A percentile compares a stretch with the other conserved stretches of the same genome.
Conservation (phyloP, 2,113 vertebrate genomes). For the Ictalurus furcatus region DNA sequence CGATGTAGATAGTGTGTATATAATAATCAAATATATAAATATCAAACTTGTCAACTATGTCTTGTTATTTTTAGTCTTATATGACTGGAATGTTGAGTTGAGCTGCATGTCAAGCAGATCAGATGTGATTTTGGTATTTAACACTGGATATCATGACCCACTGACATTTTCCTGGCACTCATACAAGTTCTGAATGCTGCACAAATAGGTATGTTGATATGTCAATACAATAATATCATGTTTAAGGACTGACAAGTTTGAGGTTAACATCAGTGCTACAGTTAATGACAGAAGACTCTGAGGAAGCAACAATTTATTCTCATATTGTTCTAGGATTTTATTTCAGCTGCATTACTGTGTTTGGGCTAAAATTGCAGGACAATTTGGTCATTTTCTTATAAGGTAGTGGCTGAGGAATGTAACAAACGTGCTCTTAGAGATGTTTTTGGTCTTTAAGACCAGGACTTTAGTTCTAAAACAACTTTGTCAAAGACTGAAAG, state of each 20-base stretch:
- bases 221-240: not conserved
- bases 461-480: not conserved
- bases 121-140: conserved; percentile 5
- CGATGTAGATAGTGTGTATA: not conserved
- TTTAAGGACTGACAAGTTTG: not conserved
- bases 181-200: not conserved
- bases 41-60: not conserved
- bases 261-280: not conserved
- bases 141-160: not conserved
- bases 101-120: conserved; percentile 29
- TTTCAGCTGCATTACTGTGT: not conserved
- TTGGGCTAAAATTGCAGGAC: not conserved
- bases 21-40: not conserved
- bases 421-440: conserved; percentile 18
- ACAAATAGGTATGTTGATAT: not conserved
- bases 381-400: not conserved
- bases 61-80: not conserved
- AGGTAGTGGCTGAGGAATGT: not conserved
- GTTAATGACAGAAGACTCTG: not conserved
- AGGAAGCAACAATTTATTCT: not conserved
- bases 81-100: conserved; percentile 24
- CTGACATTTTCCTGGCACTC: conserved; percentile 34
- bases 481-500: conserved; percentile 16
- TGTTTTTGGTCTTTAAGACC: not conserved
- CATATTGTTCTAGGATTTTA: not conserved